Percentiles rank a stretch among this genome's conserved stretches.
Conservation (phyloP, 2,888 invertebrate genomes). For the Drosophila histrio region DNA sequence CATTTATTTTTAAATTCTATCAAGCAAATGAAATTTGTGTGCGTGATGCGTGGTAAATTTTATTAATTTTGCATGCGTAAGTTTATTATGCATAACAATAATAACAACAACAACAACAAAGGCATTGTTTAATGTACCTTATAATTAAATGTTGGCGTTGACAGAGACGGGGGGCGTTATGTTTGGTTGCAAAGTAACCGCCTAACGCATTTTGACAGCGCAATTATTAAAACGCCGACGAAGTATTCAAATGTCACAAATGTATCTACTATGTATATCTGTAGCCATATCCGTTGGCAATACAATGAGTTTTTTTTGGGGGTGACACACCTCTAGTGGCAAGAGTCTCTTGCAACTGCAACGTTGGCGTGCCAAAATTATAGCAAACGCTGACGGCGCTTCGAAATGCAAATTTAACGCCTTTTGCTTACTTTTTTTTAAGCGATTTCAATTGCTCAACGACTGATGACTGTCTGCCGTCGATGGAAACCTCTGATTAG, state of each 20-base stretch:
- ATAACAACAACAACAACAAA: constrained; percentile 36
- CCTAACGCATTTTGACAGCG: constrained; percentile 70
- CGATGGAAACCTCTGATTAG: constrained; percentile 35
- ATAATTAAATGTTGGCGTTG: constrained; percentile 67
- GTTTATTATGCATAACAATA: constrained; percentile 71
- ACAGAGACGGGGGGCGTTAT: background rate
- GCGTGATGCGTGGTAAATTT: constrained; percentile 67
- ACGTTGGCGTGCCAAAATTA: constrained; percentile 51
- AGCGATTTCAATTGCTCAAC: constrained; percentile 23
- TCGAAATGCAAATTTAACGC: constrained; percentile 56
- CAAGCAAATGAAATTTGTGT: constrained; percentile 66
- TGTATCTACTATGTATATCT: constrained; percentile 21
- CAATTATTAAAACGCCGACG: constrained; percentile 71
- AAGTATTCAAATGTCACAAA: constrained; percentile 52
- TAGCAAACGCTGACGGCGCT: constrained; percentile 45
- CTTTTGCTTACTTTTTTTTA: constrained; percentile 14
- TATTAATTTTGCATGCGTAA: constrained; percentile 77
- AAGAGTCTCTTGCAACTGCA: constrained; percentile 14
- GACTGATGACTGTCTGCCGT: constrained; percentile 19
- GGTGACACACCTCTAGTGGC: constrained; percentile 37
- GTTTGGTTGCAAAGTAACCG: constrained; percentile 28
- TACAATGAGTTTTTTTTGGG: constrained; percentile 2
- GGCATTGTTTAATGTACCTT: constrained; percentile 72
- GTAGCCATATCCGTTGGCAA: constrained; percentile 11
- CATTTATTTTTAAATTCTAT: constrained; percentile 64